Percentiles rank a stretch among this genome's conserved stretches.
These are phyloP conservation scores for Gadopsis bispinosus DNA, from an alignment of 2,797 vertebrate species.

Conservation along the genomic window DNA sequence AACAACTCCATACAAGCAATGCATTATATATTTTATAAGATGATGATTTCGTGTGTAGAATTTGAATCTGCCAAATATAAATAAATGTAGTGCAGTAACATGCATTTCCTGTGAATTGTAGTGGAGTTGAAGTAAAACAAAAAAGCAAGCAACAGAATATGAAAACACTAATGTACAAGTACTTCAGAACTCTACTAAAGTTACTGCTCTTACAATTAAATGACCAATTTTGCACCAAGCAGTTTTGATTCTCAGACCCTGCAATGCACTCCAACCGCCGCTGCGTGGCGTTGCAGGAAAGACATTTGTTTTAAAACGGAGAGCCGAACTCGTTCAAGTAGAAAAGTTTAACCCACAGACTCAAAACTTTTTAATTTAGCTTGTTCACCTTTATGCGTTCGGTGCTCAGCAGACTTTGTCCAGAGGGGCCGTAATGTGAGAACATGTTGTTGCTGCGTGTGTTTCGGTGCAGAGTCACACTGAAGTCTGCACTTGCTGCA, in stretches of 20 bases:
- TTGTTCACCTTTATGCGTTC: not conserved
- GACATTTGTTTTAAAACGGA: not conserved
- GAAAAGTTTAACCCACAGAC: slow-evolving; percentile 14
- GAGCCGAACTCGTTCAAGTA: not conserved
- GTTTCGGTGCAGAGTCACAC: not conserved
- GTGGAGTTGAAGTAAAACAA: no score
- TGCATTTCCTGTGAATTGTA: not conserved
- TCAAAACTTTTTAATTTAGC: slow-evolving; percentile 8
- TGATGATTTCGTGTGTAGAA: not conserved
- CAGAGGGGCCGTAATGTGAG: not conserved
- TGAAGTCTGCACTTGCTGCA: not conserved
- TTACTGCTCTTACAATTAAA: no score
- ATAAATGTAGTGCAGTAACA: not conserved
- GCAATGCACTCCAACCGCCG: slow-evolving; percentile 7
- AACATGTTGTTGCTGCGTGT: not conserved
- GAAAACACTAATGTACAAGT: not conserved
- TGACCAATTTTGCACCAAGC: not conserved
- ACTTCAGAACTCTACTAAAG: not conserved
- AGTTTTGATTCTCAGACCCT: not conserved
- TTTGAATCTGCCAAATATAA: not conserved
- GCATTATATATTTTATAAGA: not conserved
- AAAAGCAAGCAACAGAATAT: not conserved
- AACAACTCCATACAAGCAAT: not conserved
- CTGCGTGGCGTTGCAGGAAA: slow-evolving; percentile 52
- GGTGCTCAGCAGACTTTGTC: not conserved